Evolutionary conservation across 2,113 vertebrate genomes (phyloP).

Genomic region (Ahaetulla prasina): DNA sequence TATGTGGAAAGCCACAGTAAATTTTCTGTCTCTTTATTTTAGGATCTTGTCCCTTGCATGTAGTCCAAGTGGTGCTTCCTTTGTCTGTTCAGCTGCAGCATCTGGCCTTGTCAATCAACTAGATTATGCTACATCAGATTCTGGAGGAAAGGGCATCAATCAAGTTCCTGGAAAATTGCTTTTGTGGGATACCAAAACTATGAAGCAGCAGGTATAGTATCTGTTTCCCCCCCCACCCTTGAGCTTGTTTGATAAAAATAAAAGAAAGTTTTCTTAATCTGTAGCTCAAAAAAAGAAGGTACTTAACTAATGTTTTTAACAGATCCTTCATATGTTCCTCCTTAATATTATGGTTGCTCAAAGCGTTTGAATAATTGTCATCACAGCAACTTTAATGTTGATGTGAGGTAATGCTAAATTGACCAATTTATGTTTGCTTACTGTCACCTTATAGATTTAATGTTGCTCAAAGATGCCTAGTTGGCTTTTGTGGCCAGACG

Average conservation of each 20-base stretch:
- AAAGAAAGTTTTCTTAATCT: background rate
- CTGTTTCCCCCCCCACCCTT: conserved; percentile 1
- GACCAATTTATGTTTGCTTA: background rate
- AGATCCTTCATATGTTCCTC: background rate
- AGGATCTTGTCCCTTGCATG: conserved; percentile 94
- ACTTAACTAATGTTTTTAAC: background rate
- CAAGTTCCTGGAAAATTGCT: conserved; percentile 85
- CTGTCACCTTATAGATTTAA: background rate
- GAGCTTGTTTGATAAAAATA: conserved; percentile 10
- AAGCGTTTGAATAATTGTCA: background rate
- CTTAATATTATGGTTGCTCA: background rate
- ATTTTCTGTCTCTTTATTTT: conserved; percentile 32
- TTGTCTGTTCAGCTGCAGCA: conserved; percentile 92
- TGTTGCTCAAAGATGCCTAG: background rate
- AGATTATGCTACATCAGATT: conserved; percentile 50
- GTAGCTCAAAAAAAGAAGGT: conserved; percentile 1
- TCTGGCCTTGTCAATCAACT: conserved; percentile 54
- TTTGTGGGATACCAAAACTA: conserved; percentile 96
- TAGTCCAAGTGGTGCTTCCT: conserved; percentile 90
- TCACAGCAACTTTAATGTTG: background rate
- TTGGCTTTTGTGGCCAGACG: background rate
- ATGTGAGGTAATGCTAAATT: background rate
- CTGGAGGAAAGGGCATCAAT: conserved; percentile 59
- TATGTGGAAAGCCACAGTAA: background rate
- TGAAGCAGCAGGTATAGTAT: conserved; percentile 89